Conservation (phyloP, 2,888 invertebrate genomes). For the Apodemia zela region DNA sequence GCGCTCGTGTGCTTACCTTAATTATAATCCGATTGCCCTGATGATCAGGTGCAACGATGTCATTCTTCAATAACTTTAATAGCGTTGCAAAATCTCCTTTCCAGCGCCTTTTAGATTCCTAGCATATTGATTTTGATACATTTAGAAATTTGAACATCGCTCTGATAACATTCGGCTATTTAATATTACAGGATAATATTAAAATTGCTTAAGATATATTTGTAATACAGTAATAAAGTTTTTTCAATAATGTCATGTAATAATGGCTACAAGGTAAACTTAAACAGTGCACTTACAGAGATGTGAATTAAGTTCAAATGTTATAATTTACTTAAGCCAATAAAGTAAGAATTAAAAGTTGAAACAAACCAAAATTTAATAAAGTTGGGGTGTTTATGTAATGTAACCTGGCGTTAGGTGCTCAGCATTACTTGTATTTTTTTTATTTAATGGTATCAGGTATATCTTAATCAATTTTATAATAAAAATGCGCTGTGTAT, state of each 20-base stretch:
- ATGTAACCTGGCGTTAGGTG: neutral
- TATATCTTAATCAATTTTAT: constrained; percentile 45
- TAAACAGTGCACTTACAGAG: too few species aligned
- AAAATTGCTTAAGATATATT: constrained; percentile 34
- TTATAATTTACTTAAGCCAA: too few species aligned
- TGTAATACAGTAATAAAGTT: constrained; percentile 26
- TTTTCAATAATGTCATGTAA: constrained; percentile 3
- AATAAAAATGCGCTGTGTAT: constrained; percentile 56
- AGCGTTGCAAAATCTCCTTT: constrained; percentile 59
- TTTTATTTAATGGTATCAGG: constrained; percentile 30
- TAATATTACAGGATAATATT: constrained; percentile 3
- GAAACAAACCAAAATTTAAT: neutral
- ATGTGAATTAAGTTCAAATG: too few species aligned
- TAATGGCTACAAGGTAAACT: constrained; percentile 13
- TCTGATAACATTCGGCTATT: constrained; percentile 15
- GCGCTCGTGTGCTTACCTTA: constrained; percentile 40
- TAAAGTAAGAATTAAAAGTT: too few species aligned
- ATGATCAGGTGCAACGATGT: constrained; percentile 65
- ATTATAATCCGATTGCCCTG: constrained; percentile 57
- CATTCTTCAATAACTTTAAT: constrained; percentile 62
- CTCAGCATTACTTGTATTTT: neutral
- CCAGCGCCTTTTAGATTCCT: constrained; percentile 37
- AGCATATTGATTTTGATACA: constrained; percentile 34
- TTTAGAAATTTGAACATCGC: constrained; percentile 20
- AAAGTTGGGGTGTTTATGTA: constrained; percentile 8